A percentile compares a stretch with the other conserved stretches of the same genome.
These are phyloP conservation scores for Drosophila elegans DNA, from an alignment of 1,140 invertebrate species.

Conservation along the genomic window DNA sequence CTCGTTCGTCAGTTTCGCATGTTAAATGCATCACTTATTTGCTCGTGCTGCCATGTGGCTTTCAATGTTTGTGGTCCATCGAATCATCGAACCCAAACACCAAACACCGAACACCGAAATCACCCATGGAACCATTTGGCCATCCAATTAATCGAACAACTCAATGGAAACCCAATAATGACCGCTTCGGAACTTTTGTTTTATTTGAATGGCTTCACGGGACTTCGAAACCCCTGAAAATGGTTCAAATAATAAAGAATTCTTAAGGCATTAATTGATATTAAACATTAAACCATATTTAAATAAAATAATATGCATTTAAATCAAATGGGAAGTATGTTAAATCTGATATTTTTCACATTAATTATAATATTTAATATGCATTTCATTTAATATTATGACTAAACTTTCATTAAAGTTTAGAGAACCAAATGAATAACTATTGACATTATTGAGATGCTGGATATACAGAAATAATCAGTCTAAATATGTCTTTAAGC, in stretches of 20 bases:
- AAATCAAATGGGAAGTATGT: no score
- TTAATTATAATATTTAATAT: no score
- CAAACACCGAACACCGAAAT: not conserved
- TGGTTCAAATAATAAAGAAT: not conserved
- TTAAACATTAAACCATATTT: no score
- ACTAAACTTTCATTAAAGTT: no score
- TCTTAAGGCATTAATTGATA: no score
- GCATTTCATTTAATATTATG: no score
- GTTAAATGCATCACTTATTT: conserved; percentile 75
- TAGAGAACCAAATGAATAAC: no score
- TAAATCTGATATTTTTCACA: no score
- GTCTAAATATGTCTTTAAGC: no score
- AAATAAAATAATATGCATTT: no score
- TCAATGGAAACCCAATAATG: conserved; percentile 13
- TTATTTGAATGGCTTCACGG: conserved; percentile 3
- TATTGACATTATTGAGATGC: no score
- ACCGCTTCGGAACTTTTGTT: conserved; percentile 21
- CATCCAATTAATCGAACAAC: conserved; percentile 9
- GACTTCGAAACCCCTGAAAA: not conserved
- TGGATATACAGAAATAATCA: no score
- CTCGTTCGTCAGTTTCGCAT: conserved; percentile 35
- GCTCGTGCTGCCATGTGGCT: conserved; percentile 55
- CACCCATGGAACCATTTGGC: not conserved
- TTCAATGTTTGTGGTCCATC: conserved; percentile 63
- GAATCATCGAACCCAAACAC: conserved; percentile 7